Conservation (phyloP, 2,113 vertebrate species). For the Okapia johnstoni region DNA sequence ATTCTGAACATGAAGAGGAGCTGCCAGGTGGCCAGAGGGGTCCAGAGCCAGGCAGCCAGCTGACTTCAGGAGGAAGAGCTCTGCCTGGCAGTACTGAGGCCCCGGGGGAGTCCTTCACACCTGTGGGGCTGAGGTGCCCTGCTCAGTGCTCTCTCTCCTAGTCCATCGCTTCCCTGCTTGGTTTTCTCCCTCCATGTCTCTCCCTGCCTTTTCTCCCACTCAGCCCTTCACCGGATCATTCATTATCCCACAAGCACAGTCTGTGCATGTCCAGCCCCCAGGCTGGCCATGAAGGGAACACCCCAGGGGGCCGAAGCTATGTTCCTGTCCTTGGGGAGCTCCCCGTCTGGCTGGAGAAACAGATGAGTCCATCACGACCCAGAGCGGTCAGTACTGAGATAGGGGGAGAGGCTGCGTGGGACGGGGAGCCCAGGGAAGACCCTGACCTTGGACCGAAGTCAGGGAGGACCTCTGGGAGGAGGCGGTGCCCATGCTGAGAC, state of each 20-base stretch:
- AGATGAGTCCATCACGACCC: not conserved
- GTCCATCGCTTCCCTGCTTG: not conserved
- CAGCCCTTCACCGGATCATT: accelerated
- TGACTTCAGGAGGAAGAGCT: not conserved
- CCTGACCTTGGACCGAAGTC: no score
- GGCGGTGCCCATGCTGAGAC: not conserved
- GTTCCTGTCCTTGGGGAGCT: not conserved
- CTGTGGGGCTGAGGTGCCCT: accelerated
- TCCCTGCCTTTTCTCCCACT: not conserved
- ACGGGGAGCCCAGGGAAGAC: accelerated
- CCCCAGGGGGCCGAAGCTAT: accelerated
- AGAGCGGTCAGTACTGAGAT: not conserved
- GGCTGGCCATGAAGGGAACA: no score
- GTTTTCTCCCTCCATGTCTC: not conserved
- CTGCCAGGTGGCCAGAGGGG: not conserved
- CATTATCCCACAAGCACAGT: not conserved
- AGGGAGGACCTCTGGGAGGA: not conserved
- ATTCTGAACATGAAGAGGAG: not conserved
- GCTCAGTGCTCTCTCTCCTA: accelerated
- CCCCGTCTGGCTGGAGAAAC: not conserved
- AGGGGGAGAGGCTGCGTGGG: accelerated
- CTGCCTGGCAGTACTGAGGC: not conserved
- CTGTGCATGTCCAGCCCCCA: not conserved
- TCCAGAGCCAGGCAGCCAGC: not conserved
- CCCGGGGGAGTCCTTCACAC: not conserved